phyloP scores from a whole-genome alignment of 2,797 vertebrate genomes.

The Tamandua tetradactyla region DNA sequence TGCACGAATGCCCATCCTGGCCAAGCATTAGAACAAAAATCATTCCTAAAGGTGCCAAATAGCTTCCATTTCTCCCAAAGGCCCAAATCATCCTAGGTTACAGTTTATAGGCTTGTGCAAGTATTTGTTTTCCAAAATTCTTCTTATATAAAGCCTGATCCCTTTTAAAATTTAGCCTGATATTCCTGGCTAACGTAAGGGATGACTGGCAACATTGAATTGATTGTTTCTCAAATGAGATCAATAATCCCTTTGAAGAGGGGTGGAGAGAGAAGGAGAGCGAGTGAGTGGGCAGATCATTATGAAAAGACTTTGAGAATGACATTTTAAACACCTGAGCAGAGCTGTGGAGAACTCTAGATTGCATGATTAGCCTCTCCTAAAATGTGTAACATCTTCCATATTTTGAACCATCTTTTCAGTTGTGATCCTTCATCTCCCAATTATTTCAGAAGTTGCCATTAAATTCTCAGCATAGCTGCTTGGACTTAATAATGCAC shows the following conservation, averaged over 20 bases:
- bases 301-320: slow-evolving; percentile 25
- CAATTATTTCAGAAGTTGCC: slow-evolving; percentile 38
- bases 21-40: slow-evolving; percentile 63
- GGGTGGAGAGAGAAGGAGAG: background rate
- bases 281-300: background rate
- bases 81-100: slow-evolving; percentile 11
- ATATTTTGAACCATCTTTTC: slow-evolving; percentile 48
- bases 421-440: slow-evolving; percentile 35
- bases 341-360: background rate
- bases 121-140: slow-evolving; percentile 59
- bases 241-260: slow-evolving; percentile 23
- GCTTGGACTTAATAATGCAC: slow-evolving; percentile 1
- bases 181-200: slow-evolving; percentile 42
- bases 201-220: slow-evolving; percentile 20
- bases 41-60: slow-evolving; percentile 51
- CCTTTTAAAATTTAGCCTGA: slow-evolving; percentile 44
- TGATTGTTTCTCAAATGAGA: slow-evolving; percentile 51
- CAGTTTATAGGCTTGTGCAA: background rate
- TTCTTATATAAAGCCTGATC: slow-evolving; percentile 47
- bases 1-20: slow-evolving; percentile 48
- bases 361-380: background rate
- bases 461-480: slow-evolving; percentile 24
- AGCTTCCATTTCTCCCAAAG: slow-evolving; percentile 34
- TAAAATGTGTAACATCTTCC: background rate
- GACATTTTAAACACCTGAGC: background rate